These are phyloP conservation scores for Palythoa caribaeorum DNA, from an alignment of 92 coral and sea anemone species.

Conservation along the genomic window DNA sequence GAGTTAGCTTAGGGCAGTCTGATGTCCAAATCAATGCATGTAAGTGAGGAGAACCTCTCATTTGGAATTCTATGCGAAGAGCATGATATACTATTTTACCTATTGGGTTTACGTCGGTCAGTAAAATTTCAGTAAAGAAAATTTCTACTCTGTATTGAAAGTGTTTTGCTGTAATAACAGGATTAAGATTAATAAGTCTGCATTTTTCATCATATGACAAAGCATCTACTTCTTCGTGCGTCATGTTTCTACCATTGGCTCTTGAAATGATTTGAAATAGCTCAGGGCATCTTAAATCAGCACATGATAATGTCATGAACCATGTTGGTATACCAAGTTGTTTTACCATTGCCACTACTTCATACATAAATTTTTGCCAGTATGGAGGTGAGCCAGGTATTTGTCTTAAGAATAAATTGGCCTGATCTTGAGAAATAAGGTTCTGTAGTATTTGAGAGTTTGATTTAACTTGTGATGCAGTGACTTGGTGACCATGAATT, in stretches of 20 bases:
- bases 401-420: conserved; percentile 2
- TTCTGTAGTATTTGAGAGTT: conserved; percentile 19
- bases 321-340: conserved; percentile 47
- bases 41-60: conserved; percentile 42
- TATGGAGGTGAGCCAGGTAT: conserved; percentile 10
- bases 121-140: conserved; percentile 56
- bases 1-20: conserved; percentile 46
- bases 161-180: conserved; percentile 64
- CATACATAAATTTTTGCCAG: conserved; percentile 11
- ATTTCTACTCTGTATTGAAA: conserved; percentile 63
- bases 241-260: conserved; percentile 44
- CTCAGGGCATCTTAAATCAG: conserved; percentile 58
- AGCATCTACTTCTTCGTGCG: conserved; percentile 52
- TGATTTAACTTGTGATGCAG: conserved; percentile 46
- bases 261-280: conserved; percentile 44
- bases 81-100: conserved; percentile 62
- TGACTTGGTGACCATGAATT: conserved; percentile 36
- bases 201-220: conserved; percentile 67
- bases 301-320: conserved; percentile 62
- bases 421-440: conserved; percentile 39
- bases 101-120: conserved; percentile 50
- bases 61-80: conserved; percentile 51
- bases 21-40: conserved; percentile 14
- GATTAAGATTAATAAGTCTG: conserved; percentile 51
- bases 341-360: conserved; percentile 9